A percentile compares a stretch with the other conserved stretches of the same genome.
Conservation (phyloP, 2,113 vertebrate genomes). For the Nicator chloris region DNA sequence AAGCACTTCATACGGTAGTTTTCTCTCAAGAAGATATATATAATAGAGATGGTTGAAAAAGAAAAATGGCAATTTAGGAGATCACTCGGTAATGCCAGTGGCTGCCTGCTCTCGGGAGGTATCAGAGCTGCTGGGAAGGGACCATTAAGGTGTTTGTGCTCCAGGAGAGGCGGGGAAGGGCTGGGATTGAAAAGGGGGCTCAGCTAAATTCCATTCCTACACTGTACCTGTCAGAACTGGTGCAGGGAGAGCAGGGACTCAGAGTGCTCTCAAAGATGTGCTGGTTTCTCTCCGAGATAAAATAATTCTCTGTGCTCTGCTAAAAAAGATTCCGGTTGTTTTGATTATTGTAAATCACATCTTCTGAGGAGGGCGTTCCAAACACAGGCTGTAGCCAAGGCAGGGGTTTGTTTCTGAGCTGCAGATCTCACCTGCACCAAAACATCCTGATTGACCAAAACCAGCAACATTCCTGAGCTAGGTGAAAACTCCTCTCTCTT, state of each 20-base stretch:
- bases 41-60: not conserved
- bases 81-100: not conserved
- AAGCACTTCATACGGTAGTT: constrained; percentile 21
- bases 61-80: constrained; percentile 28
- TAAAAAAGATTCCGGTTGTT: not conserved
- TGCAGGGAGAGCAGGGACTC: not conserved
- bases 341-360: not conserved
- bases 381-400: not conserved
- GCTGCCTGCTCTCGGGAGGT: not conserved
- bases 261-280: accelerated
- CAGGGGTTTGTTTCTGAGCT: not conserved
- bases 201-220: not conserved
- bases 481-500: not conserved
- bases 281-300: not conserved
- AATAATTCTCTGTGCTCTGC: not conserved
- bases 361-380: not conserved
- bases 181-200: not conserved
- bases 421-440: not conserved
- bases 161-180: not conserved
- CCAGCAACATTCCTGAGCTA: not conserved
- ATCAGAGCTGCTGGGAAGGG: not conserved
- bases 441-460: not conserved
- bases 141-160: not conserved
- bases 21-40: constrained; percentile 15
- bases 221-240: not conserved